Base-by-base conservation (phyloP, 2,888 invertebrate species). In the Platynereis dumerilii region DNA sequence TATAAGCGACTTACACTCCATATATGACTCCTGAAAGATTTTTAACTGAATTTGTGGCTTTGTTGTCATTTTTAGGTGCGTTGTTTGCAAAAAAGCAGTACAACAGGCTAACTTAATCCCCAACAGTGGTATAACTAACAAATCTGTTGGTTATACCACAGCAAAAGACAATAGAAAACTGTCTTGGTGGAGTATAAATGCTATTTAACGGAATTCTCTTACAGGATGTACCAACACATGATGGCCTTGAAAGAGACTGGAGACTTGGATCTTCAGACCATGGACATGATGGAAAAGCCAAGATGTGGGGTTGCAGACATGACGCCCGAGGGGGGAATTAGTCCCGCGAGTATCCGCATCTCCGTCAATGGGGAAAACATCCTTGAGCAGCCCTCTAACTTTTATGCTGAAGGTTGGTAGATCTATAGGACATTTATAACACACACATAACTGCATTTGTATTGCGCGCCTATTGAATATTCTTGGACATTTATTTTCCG, bases 231-330 rank as follows among this genome's bases (percentile, higher is more conserved):
- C 22, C 48, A 48, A n/a, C 22, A 20, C 20, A 48, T 48, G 48
- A 22, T 22, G n/a, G 48, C 20, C 5, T 20, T 48, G 48, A 22
- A 48, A n/a, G 48, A n/a, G 22, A 48, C 48, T 12, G 48, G 48
- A 5, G 48, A 48, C n/a, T 7, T 48, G 48, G 48, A 48, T n/a
- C 5, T 7, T 5, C 20, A 48, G 48, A 48, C 48, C n/a, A 22
- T 22, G 22, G 22, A 22, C 20, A 48, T 48, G 48, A 48, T 48
- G 48, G 20, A 20, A n/a, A 22, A n/a, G 22, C 48, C 48, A 5
- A n/a, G 48, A 48, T 48, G 48, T n/a, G 48, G 48, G 17, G 22
- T 48, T n/a, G 7, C 48, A 48, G 48, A 48, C 17, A 22, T 48
- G n/a, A 22, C 22, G 5, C 48, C 48, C 7, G 48, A 48, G 17